Evolutionary conservation across 2,797 vertebrate genomes (phyloP).

Genomic region (Cirrhinus mrigala): DNA sequence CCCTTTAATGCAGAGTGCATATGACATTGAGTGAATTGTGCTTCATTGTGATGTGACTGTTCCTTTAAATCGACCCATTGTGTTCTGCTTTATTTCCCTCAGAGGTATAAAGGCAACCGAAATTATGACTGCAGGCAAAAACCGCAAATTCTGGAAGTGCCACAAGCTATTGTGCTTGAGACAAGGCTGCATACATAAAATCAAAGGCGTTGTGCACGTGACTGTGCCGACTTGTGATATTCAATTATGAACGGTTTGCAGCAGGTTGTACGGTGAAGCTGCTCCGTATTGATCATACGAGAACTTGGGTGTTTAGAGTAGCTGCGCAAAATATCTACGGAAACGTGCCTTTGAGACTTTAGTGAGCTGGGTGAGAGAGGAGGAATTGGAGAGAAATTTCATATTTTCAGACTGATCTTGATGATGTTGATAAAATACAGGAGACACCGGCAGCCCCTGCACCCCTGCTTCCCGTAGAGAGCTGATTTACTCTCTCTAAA

Average conservation of each 20-base stretch:
- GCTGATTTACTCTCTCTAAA: constrained; percentile 50
- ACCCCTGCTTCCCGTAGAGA: constrained; percentile 32
- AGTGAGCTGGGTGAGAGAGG: constrained; percentile 37
- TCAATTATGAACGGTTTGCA: constrained; percentile 62
- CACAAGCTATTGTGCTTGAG: constrained; percentile 72
- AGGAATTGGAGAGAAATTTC: constrained; percentile 16
- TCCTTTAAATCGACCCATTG: constrained; percentile 44
- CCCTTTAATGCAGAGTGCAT: background rate
- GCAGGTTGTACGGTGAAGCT: constrained; percentile 25
- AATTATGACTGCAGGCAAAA: constrained; percentile 70
- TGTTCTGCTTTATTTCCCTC: constrained; percentile 31
- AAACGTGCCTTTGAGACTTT: background rate
- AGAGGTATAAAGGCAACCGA: constrained; percentile 67
- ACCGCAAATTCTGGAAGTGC: constrained; percentile 69
- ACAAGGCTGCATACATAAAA: constrained; percentile 76
- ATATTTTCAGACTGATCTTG: constrained; percentile 46
- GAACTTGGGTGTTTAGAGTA: background rate
- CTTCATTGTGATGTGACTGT: constrained; percentile 8
- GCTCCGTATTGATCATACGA: constrained; percentile 14
- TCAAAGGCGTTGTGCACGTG: constrained; percentile 73
- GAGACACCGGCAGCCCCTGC: constrained; percentile 35
- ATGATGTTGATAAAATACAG: constrained; percentile 55
- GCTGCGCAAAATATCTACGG: background rate
- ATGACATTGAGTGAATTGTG: background rate
- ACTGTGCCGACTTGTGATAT: constrained; percentile 75